These are phyloP conservation scores for Cataglyphis albicans DNA, from an alignment of 2,888 invertebrate genomes.

Conservation along the genomic window DNA sequence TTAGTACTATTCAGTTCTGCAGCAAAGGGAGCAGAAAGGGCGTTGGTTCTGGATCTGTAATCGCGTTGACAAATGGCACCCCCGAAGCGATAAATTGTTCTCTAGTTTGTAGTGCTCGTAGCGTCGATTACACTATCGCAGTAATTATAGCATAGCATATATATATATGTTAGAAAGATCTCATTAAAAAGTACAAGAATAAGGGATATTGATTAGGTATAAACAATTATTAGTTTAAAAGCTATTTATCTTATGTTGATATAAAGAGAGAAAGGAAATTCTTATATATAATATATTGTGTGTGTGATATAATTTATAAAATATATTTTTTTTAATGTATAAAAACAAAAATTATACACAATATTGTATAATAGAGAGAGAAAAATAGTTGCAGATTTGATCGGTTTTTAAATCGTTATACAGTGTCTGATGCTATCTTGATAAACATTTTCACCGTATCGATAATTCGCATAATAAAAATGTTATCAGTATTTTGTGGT, in stretches of 20 bases:
- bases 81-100: constrained; percentile 56
- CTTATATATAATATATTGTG: not conserved
- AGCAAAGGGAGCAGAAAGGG: constrained; percentile 56
- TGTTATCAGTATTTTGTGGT: constrained; percentile 18
- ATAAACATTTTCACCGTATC: constrained; percentile 5
- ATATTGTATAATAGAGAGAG: not conserved
- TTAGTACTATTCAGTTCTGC: constrained; percentile 53
- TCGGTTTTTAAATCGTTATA: not conserved
- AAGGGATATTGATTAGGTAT: constrained; percentile 8
- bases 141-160: constrained; percentile 39
- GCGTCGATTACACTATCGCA: constrained; percentile 51
- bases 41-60: constrained; percentile 57
- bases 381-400: not conserved
- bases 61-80: constrained; percentile 57
- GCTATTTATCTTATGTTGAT: not conserved
- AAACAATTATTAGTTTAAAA: not conserved
- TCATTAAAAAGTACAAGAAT: constrained; percentile 30
- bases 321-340: not conserved
- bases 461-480: constrained; percentile 14
- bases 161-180: not conserved
- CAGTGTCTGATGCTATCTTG: not conserved
- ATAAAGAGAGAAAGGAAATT: not conserved
- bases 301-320: not conserved
- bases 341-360: not conserved
- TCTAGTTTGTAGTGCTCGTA: constrained; percentile 54